Evolutionary conservation across 1,140 invertebrate species (phyloP), one percentile per base, ranked within the genome.

Genomic region (Neodiprion pinetum): DNA sequence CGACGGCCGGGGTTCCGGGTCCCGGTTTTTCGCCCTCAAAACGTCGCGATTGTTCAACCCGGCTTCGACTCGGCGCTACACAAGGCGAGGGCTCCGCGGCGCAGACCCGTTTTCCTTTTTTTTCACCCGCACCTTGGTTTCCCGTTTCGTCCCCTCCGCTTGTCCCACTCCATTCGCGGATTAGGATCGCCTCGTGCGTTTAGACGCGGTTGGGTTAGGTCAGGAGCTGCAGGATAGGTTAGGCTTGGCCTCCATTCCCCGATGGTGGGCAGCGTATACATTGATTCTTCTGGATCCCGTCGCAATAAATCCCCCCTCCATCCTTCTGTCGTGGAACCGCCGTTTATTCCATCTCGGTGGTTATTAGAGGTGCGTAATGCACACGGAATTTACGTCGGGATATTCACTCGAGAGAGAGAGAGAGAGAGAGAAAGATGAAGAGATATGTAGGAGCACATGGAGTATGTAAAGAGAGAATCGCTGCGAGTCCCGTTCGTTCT

Each of bases 11-110:
- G 80, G 80, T 81, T 81, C 80, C 80, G 80, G 80, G 77, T 48
- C 81, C 53, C 77, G 80, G 78, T 81, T 81, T 81, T 81, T 81
- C 80, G 80, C 77, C 80, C 80, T 81, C 78, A 80, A 81, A 81
- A 81, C 80, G 80, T 79, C 80, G 80, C 80, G 77, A 81, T 81
- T 81, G 78, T 81, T 78, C 67, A 77, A 79, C 72, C 23, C 74
- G 53, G 76, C 71, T 68, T 50, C 48, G 48, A 40, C 70, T 50
- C 40, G 73, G 67, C 79, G 73, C 28, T 40, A 40, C 28, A 40
- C 2, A 40, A 40, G 2, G 28, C 28, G 28, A 40, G 28, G 28
- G 28, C 2, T 40, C 28, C 76, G 66, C 75, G 80, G 81, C 81
- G 81, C 81, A 61, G 78, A 83, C 80, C 78, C 74, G 75, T 82